Evolutionary conservation across 2,113 vertebrate species (phyloP), one percentile per base, ranked within the genome.

Genomic region (Lagopus leucura): DNA sequence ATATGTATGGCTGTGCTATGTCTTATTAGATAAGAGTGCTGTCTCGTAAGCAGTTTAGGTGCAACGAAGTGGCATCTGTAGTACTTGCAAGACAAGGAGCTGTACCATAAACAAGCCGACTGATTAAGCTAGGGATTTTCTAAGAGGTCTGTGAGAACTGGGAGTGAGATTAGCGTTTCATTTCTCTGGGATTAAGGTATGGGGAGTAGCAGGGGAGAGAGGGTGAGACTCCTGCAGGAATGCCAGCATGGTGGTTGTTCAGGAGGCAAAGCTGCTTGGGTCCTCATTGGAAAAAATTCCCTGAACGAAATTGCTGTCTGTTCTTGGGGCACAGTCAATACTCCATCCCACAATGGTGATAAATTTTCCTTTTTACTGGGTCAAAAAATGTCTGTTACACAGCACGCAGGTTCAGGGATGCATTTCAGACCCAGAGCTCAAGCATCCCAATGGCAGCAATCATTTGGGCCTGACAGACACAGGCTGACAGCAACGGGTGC

Each of bases 11-110:
- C 95, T 95, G 93, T 96, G 93, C 95, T 96, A 94, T 91, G 91
- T 96, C 95, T 96, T 97, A 97, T 96, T 97, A 95, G 95, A 96
- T 96, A 94, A 91, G 93, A 96, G 94, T 95, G 93, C 95, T 97
- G 94, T 96, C 97, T 97, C 78, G 93, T 94, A 97, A 96, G 95
- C 95, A 95, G 91, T 97, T 96, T 95, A 97, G 94, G 90, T 95
- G 92, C 91, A 96, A 92, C 45, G 1, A 97, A 95, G 94, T 97
- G 95, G 95, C 94, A 96, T 96, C 94, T 94, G 92, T 95, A 97
- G 86, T 88, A 84, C 88, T 94, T 95, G 88, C 5, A 10, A 96
- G 95, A 94, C 86, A 92, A 88, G 94, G 72, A 93, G 89, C 92
- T 82, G 91, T 40, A 94, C 75, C 81, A 92, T 89, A 96, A 95